Evolutionary conservation across 2,113 vertebrate genomes (phyloP).

Genomic region (Cebidichthys violaceus): DNA sequence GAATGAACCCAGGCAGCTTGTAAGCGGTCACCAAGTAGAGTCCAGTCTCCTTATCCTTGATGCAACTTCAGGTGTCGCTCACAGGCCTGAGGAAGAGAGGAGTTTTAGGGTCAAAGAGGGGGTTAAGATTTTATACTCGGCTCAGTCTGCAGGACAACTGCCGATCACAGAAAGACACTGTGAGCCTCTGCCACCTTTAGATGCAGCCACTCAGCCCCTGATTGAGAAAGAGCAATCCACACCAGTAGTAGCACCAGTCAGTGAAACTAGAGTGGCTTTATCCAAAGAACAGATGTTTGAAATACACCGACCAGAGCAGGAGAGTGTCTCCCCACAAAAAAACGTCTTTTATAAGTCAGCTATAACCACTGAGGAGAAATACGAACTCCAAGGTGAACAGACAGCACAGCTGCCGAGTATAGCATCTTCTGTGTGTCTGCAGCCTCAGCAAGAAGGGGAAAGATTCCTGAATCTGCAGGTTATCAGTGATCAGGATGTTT

Average conservation of each 20-base stretch:
- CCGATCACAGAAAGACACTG: slow-evolving; percentile 68
- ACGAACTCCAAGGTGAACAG: slow-evolving; percentile 74
- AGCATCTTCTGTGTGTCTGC: slow-evolving; percentile 56
- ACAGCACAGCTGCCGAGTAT: slow-evolving; percentile 51
- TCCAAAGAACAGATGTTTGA: slow-evolving; percentile 71
- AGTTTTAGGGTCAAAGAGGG: slow-evolving; percentile 75
- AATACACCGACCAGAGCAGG: slow-evolving; percentile 45
- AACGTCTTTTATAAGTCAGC: slow-evolving; percentile 72
- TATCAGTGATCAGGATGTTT: slow-evolving; percentile 71
- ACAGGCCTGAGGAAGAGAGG: slow-evolving; percentile 65
- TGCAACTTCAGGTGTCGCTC: slow-evolving; percentile 51
- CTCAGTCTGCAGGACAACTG: slow-evolving; percentile 68
- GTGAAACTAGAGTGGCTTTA: slow-evolving; percentile 55
- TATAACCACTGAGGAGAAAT: slow-evolving; percentile 78
- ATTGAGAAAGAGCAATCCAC: slow-evolving; percentile 53
- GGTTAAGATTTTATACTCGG: slow-evolving; percentile 72
- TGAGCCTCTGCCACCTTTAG: slow-evolving; percentile 53
- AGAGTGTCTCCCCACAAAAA: slow-evolving; percentile 61
- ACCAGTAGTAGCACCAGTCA: slow-evolving; percentile 63
- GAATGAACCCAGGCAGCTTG: slow-evolving; percentile 68
- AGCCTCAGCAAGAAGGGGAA: slow-evolving; percentile 67
- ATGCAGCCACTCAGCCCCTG: slow-evolving; percentile 28
- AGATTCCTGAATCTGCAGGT: slow-evolving; percentile 77
- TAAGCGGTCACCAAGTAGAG: slow-evolving; percentile 73
- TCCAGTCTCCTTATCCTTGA: slow-evolving; percentile 61